A percentile compares a stretch with the other conserved stretches of the same genome.
Evolutionary conservation across 2,113 vertebrate species (phyloP).

Genomic region (Apus apus): DNA sequence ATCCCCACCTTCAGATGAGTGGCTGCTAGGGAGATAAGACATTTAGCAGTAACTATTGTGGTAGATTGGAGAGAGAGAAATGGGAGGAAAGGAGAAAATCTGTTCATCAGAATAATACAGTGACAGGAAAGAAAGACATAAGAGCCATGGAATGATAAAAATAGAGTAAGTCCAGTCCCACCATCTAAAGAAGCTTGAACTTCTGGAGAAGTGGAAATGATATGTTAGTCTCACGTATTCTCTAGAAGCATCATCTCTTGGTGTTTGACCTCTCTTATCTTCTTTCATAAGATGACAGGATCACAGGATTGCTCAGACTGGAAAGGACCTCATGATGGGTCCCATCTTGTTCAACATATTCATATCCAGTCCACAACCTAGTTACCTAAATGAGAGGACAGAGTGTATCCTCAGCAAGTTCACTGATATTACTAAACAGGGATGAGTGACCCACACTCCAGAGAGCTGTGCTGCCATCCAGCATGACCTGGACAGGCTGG

Average conservation of each 20-base stretch:
- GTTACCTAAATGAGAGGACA: too few relatives aligned
- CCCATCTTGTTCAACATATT: too few relatives aligned
- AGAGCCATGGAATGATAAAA: not conserved
- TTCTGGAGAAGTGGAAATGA: not conserved
- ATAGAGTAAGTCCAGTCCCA: not conserved
- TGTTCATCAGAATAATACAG: not conserved
- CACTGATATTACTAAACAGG: too few relatives aligned
- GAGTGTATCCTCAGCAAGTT: too few relatives aligned
- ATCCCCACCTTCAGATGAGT: not conserved
- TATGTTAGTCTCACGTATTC: not conserved
- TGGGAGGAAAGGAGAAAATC: not conserved
- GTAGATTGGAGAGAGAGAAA: not conserved
- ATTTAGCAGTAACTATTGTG: not conserved
- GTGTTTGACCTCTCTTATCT: not conserved
- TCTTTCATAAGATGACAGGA: not conserved
- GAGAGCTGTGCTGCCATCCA: too few relatives aligned
- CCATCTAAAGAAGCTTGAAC: not conserved
- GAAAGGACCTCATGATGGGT: not conserved
- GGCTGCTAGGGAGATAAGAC: not conserved
- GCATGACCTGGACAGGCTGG: too few relatives aligned
- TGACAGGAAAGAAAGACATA: not conserved
- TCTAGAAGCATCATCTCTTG: not conserved
- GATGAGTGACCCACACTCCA: too few relatives aligned
- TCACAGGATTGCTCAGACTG: not conserved
- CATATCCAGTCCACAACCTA: too few relatives aligned